Conservation (phyloP, 2,113 vertebrate genomes). For the Danio rerio region DNA sequence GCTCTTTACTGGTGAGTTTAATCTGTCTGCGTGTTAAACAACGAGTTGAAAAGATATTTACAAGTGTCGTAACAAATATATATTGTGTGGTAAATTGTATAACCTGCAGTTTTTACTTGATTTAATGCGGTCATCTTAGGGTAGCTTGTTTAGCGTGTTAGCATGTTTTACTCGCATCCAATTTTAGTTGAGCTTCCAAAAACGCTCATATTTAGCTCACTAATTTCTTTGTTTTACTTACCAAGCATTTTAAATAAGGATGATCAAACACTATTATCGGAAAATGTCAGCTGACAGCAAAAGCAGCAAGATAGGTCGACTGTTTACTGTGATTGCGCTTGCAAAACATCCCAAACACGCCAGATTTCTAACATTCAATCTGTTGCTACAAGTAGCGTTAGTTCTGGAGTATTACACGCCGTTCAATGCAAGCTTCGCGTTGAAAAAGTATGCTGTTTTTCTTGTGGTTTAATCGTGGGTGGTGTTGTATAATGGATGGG, state of each 20-base stretch:
- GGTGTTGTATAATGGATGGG: not conserved
- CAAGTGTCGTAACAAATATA: not conserved
- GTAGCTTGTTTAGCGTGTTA: conserved; percentile 20
- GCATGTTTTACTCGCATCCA: conserved; percentile 9
- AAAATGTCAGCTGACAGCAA: not conserved
- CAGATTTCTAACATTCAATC: not conserved
- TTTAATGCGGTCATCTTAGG: not conserved
- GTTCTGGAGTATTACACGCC: not conserved
- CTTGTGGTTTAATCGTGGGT: not conserved
- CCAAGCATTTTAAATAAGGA: not conserved
- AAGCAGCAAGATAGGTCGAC: not conserved
- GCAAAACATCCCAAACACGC: not conserved
- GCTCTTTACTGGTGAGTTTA: conserved; percentile 7
- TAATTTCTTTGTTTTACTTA: not conserved
- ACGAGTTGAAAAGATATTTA: not conserved
- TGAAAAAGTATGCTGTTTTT: not conserved
- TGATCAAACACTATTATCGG: not conserved
- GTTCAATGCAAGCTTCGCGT: not conserved
- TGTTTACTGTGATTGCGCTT: no score
- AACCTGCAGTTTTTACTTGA: not conserved
- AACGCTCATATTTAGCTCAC: not conserved
- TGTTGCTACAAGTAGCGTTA: not conserved
- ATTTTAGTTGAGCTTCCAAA: not conserved
- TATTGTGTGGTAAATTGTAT: not conserved
- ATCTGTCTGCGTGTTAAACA: not conserved